Conservation (phyloP, 2,113 vertebrate genomes). For the Pseudopodoces humilis region DNA sequence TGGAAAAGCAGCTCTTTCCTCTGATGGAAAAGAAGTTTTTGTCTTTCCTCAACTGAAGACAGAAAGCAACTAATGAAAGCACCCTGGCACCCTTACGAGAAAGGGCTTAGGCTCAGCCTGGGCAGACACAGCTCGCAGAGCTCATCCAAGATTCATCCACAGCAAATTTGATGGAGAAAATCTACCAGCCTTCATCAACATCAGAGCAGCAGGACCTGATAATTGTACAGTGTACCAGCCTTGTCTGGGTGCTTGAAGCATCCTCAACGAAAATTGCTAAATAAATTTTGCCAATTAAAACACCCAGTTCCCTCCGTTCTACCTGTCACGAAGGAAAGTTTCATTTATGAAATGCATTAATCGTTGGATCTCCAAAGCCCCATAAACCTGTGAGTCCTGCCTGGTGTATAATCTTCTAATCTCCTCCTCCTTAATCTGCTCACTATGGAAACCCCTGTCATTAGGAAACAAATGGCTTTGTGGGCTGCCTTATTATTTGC, state of each 20-base stretch:
- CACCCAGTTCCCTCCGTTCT: background rate
- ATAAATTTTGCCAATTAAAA: constrained; percentile 38
- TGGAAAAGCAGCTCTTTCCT: background rate
- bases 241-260: background rate
- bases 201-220: fast-evolving
- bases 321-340: constrained; percentile 13
- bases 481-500: constrained; percentile 59
- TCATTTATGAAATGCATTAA: constrained; percentile 54
- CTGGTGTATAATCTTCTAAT: constrained; percentile 63
- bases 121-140: background rate
- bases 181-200: background rate
- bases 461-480: constrained; percentile 72
- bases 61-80: background rate
- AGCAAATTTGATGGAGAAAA: background rate
- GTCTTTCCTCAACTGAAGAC: background rate
- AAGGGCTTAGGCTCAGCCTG: background rate
- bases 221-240: fast-evolving
- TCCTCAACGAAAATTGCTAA: background rate
- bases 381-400: constrained; percentile 59
- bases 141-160: fast-evolving
- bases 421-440: constrained; percentile 69
- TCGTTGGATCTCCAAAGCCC: constrained; percentile 56
- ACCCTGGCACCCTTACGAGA: background rate
- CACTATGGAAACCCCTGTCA: constrained; percentile 63
- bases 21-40: background rate